phyloP scores from a whole-genome alignment of 2,888 invertebrate species.

The Lingula anatina region DNA sequence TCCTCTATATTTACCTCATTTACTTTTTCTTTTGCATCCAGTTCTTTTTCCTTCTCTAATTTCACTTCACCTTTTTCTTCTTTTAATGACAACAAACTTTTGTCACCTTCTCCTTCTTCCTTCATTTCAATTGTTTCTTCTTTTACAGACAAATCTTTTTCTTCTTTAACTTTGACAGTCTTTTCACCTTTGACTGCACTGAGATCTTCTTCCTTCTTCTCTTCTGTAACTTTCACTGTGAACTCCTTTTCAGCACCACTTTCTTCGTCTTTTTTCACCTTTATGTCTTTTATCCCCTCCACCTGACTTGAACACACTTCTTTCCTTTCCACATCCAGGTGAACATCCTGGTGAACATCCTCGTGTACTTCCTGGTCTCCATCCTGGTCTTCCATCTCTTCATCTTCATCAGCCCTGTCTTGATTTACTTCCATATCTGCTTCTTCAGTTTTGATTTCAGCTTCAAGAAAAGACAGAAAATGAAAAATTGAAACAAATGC shows the following conservation, averaged over 20 bases:
- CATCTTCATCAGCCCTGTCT: slow-evolving; percentile 18
- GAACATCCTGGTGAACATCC: not conserved
- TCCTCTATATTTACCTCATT: slow-evolving; percentile 6
- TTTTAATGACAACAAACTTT: too few relatives aligned
- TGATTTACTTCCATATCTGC: not conserved
- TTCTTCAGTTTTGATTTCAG: too few relatives aligned
- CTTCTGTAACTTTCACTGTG: slow-evolving; percentile 8
- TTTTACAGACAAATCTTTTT: too few relatives aligned
- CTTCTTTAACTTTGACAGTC: slow-evolving; percentile 3
- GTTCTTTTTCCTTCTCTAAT: slow-evolving; percentile 1
- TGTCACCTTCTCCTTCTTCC: too few relatives aligned
- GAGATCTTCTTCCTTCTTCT: slow-evolving; percentile 1
- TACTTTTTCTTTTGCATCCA: not conserved
- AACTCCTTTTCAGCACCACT: slow-evolving; percentile 12
- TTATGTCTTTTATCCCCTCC: not conserved
- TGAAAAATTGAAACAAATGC: too few relatives aligned
- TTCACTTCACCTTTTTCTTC: slow-evolving; percentile 2
- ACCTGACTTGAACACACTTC: slow-evolving; percentile 11
- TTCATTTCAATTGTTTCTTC: too few relatives aligned
- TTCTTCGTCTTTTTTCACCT: slow-evolving; percentile 2
- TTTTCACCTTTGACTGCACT: slow-evolving; percentile 1
- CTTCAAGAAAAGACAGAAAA: too few relatives aligned
- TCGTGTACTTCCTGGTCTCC: not conserved
- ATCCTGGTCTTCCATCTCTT: slow-evolving; percentile 21
- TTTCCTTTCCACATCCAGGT: slow-evolving; percentile 10